phyloP scores from a whole-genome alignment of 2,797 vertebrate species.

The Alca torda region DNA sequence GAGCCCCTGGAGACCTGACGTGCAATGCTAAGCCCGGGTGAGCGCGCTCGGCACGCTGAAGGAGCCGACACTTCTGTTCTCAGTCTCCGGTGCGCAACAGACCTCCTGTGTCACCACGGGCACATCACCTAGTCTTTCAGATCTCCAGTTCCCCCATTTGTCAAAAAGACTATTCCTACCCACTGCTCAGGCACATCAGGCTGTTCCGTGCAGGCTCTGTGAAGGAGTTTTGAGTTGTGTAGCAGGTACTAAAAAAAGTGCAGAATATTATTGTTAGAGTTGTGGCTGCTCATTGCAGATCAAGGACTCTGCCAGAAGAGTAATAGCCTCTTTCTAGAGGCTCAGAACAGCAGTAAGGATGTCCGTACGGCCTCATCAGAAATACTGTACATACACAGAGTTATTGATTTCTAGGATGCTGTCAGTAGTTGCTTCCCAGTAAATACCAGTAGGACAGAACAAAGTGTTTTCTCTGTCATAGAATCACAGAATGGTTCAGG shows the following conservation, averaged over 20 bases:
- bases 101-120: neutral
- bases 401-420: neutral
- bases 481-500: too few relatives aligned
- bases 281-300: neutral
- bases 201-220: neutral
- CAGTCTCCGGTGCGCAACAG: neutral
- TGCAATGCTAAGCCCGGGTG: neutral
- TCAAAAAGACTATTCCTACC: neutral
- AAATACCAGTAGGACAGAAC: neutral
- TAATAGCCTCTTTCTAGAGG: neutral
- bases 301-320: neutral
- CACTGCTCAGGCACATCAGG: neutral
- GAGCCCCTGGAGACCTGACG: neutral
- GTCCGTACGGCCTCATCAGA: neutral
- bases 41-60: neutral
- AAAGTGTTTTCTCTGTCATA: neutral
- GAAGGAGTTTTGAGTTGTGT: neutral
- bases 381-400: neutral
- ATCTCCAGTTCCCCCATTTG: neutral
- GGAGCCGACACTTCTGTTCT: neutral
- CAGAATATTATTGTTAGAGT: neutral
- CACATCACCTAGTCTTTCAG: constrained; percentile 46
- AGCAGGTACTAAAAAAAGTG: neutral
- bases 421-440: neutral
- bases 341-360: neutral